Base-by-base conservation (phyloP, 1,140 invertebrate genomes). In the Lethrus apterus region DNA sequence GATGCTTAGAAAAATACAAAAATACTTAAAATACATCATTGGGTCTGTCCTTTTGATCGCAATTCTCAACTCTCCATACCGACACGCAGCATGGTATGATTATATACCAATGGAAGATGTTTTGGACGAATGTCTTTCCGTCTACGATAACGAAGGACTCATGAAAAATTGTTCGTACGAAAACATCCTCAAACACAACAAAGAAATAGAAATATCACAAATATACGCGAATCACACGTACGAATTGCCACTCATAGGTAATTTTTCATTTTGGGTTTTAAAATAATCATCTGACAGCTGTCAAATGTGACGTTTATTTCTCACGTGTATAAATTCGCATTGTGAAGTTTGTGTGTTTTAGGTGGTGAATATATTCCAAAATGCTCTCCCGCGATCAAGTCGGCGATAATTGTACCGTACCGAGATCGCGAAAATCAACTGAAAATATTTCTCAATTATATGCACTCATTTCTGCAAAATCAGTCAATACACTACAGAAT, bases 341-440 rank as follows among this genome's bases (percentile, higher is more conserved):
- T n/a, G n/a, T n/a, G n/a, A n/a, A n/a, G n/a, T n/a, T n/a, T 40
- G 36, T 44, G 26, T 18, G 30, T 73, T 48, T 66, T 63, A 26
- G 84, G 84, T 24, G 89, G 89, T 1, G 72, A 77, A 48, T 90
- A 77, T 76, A 69, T 69, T 34, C 91, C 90, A 1, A 64, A 70
- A 14, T 95, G 92, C 66, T 72, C 75, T 43, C 72, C 90, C 2
- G 66, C 78, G 14, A 84, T 85, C 56, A 81, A 83, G 62, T 83
- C 91, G 4, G 90, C 91, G 10, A 79, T 96, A 13, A 80, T 96
- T 48, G 75, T 97, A 24, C 91, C 91, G 3, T 96, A 93, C 62
- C 72, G 93, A 48, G 85, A 94, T 58, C 74, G 94, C 34, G 70
- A 81, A 49, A 68, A 72, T 14, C 93, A 98, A 61, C 70, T 98